Conservation (phyloP, 2,888 invertebrate genomes). For the Xestobium rufovillosum region DNA sequence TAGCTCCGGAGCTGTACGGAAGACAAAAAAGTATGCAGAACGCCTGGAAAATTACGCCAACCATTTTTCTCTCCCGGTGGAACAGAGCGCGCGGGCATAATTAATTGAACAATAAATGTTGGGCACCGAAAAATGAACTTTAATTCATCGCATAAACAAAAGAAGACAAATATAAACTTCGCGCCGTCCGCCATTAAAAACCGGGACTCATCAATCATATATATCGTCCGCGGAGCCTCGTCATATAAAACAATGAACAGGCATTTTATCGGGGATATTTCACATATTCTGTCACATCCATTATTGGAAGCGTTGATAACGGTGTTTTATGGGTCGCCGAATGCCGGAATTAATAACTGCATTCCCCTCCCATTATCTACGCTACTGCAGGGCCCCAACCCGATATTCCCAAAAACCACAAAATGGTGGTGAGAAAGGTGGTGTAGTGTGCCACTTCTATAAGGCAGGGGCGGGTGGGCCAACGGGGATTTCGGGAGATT, state of each 20-base stretch:
- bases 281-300: background rate
- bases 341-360: no score
- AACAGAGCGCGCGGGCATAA: background rate
- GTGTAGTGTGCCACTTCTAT: no score
- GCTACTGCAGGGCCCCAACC: no score
- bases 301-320: conserved; percentile 1
- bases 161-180: background rate
- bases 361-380: no score
- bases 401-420: no score
- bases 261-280: conserved; percentile 1
- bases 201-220: background rate
- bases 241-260: conserved; percentile 1
- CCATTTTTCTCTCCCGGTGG: conserved; percentile 1
- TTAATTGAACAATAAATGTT: conserved; percentile 1
- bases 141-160: conserved; percentile 1
- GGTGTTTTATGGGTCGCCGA: no score
- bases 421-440: no score
- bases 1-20: no score
- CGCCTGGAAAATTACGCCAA: background rate
- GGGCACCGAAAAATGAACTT: background rate
- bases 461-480: no score
- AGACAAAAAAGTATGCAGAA: no score
- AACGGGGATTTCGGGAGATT: no score
- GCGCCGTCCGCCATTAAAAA: background rate
- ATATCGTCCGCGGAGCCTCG: background rate